Evolutionary conservation across 2,797 vertebrate genomes (phyloP), one percentile per base, ranked within the genome.

Genomic region (Clarias laeviceps): DNA sequence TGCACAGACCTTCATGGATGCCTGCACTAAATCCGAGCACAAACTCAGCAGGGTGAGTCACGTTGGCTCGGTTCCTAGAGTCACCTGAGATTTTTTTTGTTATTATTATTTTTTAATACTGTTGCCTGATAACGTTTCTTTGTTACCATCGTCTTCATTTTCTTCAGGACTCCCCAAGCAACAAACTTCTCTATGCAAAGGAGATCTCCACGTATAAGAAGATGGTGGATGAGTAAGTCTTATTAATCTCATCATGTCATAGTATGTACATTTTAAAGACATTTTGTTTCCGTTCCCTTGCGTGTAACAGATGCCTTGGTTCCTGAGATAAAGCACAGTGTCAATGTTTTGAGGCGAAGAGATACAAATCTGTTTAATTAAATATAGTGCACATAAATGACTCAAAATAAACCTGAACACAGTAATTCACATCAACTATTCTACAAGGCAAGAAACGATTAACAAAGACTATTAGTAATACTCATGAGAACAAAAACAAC

Each of bases 1-100:
- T n/a, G 98, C 98, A 59, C 98, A 99, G 96, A 99, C 98, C 89
- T 99, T 99, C 95, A 99, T 99, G 98, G 98, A 99, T 61, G 98
- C 98, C 90, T 99, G 98, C 94, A 99, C 98, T 74, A 97, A 99
- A 95, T 98, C 96, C 4, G 98, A 99, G 93, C 98, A 99, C 96
- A 99, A 99, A 93, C 96, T 99, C 93, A 99, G 98, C 95, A 96
- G 98, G 88, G 98, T 99, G 92, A 96, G 97, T 61, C 59, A 81
- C 37, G 77, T n/a, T 8, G 11, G 18, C 77, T 73, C 32, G 14
- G 22, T 20, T 27, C 6, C 61, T 40, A 1, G 6, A 4, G 18
- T 70, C 68, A 40, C 68, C 50, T 34, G 54, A 37, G 27, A 12
- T 12, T 50, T 12, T 50, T 50, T 2, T 50, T 50, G 11, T 50